A percentile compares a stretch with the other conserved stretches of the same genome.
Conservation (phyloP, 2,797 vertebrate genomes). For the Galagoides demidoff region DNA sequence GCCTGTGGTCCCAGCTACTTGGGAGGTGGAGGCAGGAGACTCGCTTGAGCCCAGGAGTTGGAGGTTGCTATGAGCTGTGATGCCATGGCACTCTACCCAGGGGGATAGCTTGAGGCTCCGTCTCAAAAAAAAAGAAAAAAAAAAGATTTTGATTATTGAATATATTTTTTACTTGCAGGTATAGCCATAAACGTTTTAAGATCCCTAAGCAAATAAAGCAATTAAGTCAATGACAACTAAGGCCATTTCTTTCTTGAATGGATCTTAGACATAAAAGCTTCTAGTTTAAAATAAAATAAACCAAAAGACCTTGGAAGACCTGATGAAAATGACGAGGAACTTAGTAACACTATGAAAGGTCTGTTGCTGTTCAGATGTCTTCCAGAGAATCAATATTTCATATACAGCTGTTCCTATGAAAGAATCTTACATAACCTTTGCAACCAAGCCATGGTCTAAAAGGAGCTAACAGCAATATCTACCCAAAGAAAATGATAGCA, state of each 20-base stretch:
- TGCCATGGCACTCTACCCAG: too few species aligned
- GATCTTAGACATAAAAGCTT: neutral
- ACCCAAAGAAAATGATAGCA: neutral
- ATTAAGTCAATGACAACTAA: neutral
- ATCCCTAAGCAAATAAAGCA: neutral
- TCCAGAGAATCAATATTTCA: neutral
- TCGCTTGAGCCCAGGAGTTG: too few species aligned
- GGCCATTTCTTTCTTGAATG: neutral
- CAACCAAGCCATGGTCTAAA: neutral
- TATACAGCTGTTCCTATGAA: neutral
- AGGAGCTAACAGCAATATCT: neutral
- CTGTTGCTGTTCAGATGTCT: neutral
- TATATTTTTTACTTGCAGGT: neutral
- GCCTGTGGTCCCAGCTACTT: too few species aligned
- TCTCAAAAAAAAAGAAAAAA: too few species aligned
- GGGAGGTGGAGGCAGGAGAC: too few species aligned
- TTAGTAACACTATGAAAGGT: neutral
- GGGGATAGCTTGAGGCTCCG: too few species aligned
- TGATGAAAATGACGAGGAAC: neutral
- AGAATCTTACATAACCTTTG: neutral
- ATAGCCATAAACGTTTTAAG: constrained; percentile 24
- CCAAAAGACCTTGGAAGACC: neutral
- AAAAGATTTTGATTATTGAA: neutral
- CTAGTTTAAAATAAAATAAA: neutral
- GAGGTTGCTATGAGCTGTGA: too few species aligned